Evolutionary conservation across 2,113 vertebrate genomes (phyloP), one percentile per base, ranked within the genome.

Genomic region (Orcinus orca): DNA sequence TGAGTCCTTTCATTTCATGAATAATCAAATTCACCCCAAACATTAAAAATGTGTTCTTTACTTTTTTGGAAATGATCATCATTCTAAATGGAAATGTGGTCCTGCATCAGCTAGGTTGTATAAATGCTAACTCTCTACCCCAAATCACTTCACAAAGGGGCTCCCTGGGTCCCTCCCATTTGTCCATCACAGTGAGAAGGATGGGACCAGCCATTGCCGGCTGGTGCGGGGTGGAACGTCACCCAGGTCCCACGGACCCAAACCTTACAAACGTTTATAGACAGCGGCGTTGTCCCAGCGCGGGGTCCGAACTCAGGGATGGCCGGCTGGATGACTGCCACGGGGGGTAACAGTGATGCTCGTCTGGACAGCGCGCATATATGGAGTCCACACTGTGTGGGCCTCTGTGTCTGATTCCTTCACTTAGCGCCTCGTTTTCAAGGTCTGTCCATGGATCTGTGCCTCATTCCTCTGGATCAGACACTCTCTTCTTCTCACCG

Each of bases 311-410:
- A 26, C 20, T 76, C 21, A 21, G 3, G 53, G n/a, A 31, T 23
- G 36, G 2, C 71, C 38, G 41, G 8, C 17, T n/a, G 25, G 68
- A 12, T 31, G 15, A 25, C 33, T 7, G 12, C 3, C 18, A 36
- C 38, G 4, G 41, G 10, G 11, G 55, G 38, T 33, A 31, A 6
- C 6, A 65, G 25, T 18, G 6, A 58, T 0, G 26, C 25, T 13
- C 31, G 0, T n/a, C n/a, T 65, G 33, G 31, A 29, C 2, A 4
- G 79, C 33, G 25, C 11, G 0, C 4, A 2, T 3, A 21, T 0
- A 2, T 38, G 38, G 15, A 15, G 25, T 26, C 26, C 12, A 50
- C 12, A 15, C 1, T 15, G 8, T 0, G 6, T 17, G 5, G 6
- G 25, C 60, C 68, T 33, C 74, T 11, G 38, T 6, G 14, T 38